Evolutionary conservation across 37 sponge, comb jelly and placozoan genomes (phyloP).

Genomic region (Cliona cf. orientalis): DNA sequence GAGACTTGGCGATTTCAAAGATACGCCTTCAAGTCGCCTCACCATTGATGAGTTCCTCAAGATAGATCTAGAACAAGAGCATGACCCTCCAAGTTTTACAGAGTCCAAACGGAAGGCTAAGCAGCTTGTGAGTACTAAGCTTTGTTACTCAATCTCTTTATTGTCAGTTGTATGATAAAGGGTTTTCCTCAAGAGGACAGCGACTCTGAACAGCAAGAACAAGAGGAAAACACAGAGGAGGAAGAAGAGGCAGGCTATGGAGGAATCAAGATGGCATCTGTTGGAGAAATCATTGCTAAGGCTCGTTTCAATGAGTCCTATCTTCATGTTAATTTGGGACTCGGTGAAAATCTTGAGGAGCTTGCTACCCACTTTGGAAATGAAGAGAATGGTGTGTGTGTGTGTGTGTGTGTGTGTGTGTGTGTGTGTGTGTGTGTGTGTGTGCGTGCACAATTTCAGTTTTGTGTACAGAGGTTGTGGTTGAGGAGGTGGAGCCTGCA

Average conservation of each 20-base stretch:
- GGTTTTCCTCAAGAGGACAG: background rate
- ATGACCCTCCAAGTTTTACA: conserved; percentile 94
- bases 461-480: background rate
- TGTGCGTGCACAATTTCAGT: background rate
- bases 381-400: conserved; percentile 27
- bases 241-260: conserved; percentile 45
- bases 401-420: background rate
- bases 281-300: conserved; percentile 80
- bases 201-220: background rate
- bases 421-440: background rate
- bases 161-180: background rate
- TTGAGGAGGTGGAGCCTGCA: background rate
- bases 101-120: conserved; percentile 64
- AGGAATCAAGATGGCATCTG: conserved; percentile 63
- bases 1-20: conserved; percentile 90
- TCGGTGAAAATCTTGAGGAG: conserved; percentile 39
- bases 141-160: background rate
- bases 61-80: conserved; percentile 95
- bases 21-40: conserved; percentile 94
- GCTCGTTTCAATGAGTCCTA: conserved; percentile 64
- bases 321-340: background rate
- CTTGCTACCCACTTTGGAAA: conserved; percentile 44
- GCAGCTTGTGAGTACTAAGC: background rate
- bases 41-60: conserved; percentile 98
- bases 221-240: conserved; percentile 19